Conservation (phyloP, 2,888 invertebrate genomes). For the Norana najaformis region DNA sequence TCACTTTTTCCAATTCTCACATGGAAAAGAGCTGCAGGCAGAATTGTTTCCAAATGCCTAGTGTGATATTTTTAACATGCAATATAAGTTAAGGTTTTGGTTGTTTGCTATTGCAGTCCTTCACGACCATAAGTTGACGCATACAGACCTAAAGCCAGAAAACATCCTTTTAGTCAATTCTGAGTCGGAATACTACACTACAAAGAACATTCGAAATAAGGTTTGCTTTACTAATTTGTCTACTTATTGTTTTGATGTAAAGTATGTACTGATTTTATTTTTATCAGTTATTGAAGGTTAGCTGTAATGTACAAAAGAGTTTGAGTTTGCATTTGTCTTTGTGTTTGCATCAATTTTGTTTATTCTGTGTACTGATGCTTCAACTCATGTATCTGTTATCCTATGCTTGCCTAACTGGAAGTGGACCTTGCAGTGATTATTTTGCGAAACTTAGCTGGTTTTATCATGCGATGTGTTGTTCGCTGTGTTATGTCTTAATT, state of each 20-base stretch:
- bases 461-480: background rate
- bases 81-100: background rate
- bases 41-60: background rate
- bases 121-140: slow-evolving; percentile 95
- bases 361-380: background rate
- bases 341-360: background rate
- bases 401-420: too few species aligned
- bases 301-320: background rate
- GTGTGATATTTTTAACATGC: background rate
- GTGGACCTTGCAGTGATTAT: too few species aligned
- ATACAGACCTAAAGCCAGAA: slow-evolving; percentile 99
- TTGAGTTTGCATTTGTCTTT: background rate
- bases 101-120: slow-evolving; percentile 69
- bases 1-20: too few species aligned
- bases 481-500: background rate
- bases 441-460: background rate
- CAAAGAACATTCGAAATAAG: slow-evolving; percentile 35
- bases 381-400: too few species aligned
- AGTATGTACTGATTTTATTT: background rate
- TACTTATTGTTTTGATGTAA: background rate
- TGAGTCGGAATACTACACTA: slow-evolving; percentile 71
- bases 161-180: slow-evolving; percentile 95
- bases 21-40: background rate
- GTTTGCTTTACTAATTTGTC: slow-evolving; percentile 10
- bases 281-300: background rate